Conservation (phyloP, 2,113 vertebrate genomes). For the Oncorhynchus clarkii region DNA sequence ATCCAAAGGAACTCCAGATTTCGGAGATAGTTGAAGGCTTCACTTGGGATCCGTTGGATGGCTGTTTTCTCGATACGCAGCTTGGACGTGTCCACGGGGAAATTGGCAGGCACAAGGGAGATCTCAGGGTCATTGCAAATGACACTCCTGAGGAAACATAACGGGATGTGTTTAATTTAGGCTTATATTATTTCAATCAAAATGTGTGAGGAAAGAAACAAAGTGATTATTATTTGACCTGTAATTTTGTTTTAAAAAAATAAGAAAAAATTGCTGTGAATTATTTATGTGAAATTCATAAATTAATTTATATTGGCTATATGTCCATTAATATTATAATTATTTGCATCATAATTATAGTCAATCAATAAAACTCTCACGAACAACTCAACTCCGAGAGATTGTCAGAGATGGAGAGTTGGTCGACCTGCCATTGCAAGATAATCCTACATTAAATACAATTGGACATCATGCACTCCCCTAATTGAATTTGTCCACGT, state of each 20-base stretch:
- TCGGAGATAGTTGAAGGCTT: constrained; percentile 84
- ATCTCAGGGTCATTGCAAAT: constrained; percentile 93
- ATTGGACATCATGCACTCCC: constrained; percentile 61
- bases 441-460: constrained; percentile 80
- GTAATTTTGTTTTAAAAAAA: no score
- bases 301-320: no score
- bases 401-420: constrained; percentile 15
- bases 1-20: constrained; percentile 94
- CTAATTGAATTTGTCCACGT: constrained; percentile 49
- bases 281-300: no score
- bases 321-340: no score
- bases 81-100: constrained; percentile 86
- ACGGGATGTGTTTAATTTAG: not conserved
- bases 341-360: no score
- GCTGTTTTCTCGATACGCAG: constrained; percentile 92
- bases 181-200: no score
- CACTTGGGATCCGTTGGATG: constrained; percentile 83
- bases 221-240: no score
- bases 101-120: constrained; percentile 83
- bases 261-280: no score
- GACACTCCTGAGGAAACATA: constrained; percentile 78
- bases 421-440: constrained; percentile 72
- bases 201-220: no score
- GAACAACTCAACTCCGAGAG: not conserved
- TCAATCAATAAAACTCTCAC: no score